These are phyloP conservation scores for Gymnogyps californianus DNA, from an alignment of 2,113 vertebrate genomes.

Conservation along the genomic window DNA sequence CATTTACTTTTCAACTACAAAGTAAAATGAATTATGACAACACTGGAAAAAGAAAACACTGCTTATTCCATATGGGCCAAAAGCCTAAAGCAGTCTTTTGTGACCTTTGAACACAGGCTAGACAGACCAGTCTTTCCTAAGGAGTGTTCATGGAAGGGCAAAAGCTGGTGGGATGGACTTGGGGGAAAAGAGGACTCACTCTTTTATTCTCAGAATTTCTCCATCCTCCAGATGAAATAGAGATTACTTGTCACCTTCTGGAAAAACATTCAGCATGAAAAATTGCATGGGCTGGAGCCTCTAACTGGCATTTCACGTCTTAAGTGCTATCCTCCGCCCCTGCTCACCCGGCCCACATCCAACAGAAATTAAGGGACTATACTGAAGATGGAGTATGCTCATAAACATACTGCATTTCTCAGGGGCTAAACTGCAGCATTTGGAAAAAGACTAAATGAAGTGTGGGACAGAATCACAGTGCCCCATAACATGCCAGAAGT, in stretches of 20 bases:
- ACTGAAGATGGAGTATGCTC: not conserved
- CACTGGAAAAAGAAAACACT: not conserved
- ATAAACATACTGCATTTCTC: conserved; percentile 6
- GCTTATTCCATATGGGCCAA: not conserved
- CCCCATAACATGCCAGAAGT: not conserved
- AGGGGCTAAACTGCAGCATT: not conserved
- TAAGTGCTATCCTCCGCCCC: not conserved
- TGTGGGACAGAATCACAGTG: not conserved
- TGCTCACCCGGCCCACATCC: not conserved
- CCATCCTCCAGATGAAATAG: not conserved
- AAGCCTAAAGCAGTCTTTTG: not conserved
- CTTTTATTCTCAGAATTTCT: not conserved
- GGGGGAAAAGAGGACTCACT: not conserved
- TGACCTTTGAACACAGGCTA: not conserved
- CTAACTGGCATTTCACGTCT: not conserved
- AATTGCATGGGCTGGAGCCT: not conserved
- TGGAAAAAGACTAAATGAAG: not conserved
- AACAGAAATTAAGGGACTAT: not conserved
- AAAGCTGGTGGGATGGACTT: not conserved
- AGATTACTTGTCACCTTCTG: not conserved
- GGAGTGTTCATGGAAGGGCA: not conserved
- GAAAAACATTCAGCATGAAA: not conserved
- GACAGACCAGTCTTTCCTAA: not conserved
- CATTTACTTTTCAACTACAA: conserved; percentile 33
- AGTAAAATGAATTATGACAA: conserved; percentile 41